Evolutionary conservation across 2,797 vertebrate genomes (phyloP).

Genomic region (Limnodromus scolopaceus): DNA sequence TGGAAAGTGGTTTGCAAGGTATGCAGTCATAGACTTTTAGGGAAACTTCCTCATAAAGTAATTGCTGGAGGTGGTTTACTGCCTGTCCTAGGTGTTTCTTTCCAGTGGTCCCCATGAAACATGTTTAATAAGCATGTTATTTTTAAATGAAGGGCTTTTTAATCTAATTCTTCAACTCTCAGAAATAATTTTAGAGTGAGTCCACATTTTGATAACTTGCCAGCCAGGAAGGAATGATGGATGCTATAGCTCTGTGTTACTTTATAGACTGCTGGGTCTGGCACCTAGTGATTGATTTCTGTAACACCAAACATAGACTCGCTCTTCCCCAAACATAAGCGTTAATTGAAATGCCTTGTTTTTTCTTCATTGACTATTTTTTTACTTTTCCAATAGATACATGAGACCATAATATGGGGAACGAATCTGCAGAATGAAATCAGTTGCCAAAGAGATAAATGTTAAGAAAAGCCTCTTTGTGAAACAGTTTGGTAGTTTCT

Average conservation of each 20-base stretch:
- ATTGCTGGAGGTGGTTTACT: neutral
- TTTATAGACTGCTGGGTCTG: neutral
- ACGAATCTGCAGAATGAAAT: neutral
- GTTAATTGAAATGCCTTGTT: neutral
- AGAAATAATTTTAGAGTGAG: neutral
- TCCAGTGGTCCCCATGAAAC: accelerated
- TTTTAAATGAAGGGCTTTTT: neutral
- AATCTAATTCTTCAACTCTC: neutral
- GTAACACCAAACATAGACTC: neutral
- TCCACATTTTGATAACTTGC: neutral
- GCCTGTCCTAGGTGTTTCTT: neutral
- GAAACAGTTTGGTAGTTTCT: neutral
- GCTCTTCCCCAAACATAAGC: neutral
- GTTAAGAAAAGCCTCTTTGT: neutral
- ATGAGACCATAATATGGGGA: neutral
- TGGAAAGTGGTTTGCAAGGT: neutral
- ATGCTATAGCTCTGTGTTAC: neutral
- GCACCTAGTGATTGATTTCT: neutral
- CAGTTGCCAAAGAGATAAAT: neutral
- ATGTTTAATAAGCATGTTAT: neutral
- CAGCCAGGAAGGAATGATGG: neutral
- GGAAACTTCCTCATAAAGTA: neutral
- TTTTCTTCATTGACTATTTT: neutral
- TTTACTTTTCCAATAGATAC: neutral
- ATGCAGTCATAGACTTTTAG: neutral